These are phyloP conservation scores for Wasmannia auropunctata DNA, from an alignment of 1,140 invertebrate species.

Conservation along the genomic window DNA sequence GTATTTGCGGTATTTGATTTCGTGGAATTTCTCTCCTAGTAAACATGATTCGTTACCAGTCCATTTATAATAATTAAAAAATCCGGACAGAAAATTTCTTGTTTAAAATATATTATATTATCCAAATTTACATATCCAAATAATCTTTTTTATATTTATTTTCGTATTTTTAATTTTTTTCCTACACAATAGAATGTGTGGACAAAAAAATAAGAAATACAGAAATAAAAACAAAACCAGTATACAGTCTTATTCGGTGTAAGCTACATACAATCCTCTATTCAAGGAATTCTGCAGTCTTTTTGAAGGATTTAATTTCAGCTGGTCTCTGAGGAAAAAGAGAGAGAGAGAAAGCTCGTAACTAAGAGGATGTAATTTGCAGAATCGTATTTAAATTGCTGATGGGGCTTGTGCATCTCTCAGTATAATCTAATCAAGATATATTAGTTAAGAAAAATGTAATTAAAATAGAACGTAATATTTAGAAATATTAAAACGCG, in stretches of 20 bases:
- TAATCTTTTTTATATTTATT: not conserved
- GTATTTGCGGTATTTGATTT: not conserved
- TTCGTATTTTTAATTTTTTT: not conserved
- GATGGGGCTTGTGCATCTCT: not conserved
- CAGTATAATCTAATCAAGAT: not conserved
- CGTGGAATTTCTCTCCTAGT: not conserved
- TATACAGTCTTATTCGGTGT: not conserved
- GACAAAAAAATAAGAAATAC: not conserved
- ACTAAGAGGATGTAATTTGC: slow-evolving; percentile 7
- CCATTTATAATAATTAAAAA: slow-evolving; percentile 9
- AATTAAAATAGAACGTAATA: not conserved
- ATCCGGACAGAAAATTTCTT: too few species aligned
- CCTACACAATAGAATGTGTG: not conserved
- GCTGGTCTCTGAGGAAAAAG: not conserved
- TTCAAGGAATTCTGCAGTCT: slow-evolving; percentile 49
- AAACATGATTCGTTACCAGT: not conserved
- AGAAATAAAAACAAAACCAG: not conserved
- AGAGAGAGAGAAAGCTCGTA: not conserved
- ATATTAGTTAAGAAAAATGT: slow-evolving; percentile 3
- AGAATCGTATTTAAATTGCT: slow-evolving; percentile 26
- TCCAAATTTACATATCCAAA: not conserved
- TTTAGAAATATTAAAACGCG: not conserved
- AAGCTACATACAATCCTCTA: not conserved
- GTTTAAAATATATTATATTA: not conserved
- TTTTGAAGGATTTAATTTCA: slow-evolving; percentile 46